Base-by-base conservation (phyloP, 2,113 vertebrate genomes). In the Elachura formosa region DNA sequence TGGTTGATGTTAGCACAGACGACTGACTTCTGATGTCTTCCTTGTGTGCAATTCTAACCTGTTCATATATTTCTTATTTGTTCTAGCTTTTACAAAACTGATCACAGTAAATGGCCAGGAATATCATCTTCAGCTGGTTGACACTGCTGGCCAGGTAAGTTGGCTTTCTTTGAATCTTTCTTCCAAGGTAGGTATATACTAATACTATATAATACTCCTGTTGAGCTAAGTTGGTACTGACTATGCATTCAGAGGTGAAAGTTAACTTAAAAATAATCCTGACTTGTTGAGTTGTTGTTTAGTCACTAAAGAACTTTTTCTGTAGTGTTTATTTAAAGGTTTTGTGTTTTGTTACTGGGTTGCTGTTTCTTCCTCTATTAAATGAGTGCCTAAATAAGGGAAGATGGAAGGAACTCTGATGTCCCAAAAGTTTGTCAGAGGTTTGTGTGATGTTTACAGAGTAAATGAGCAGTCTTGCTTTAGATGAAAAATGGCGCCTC, bases 31-130 rank as follows among this genome's bases (percentile, higher is more conserved):
- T 75, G 12, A 40, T 73, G 14, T 43, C 15, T 49, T 64, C 14
- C 11, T 79, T 63, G 15, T 56, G 15, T 64, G 11, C 69, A 51
- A 16, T 73, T 92, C 66, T 96, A 45, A 95, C 56, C 14, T 68
- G 6, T 43, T 25, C n/a, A n/a, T 78, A 8, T 90, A 7, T 86
- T 87, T 94, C 84, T 96, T 92, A 38, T 95, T 86, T 66, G 36
- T 82, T 95, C 10, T 96, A 99, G 99, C 99, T 85, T 99, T 99
- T 97, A 99, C 99, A 85, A 99, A 99, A 96, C 98, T 99, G 98
- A 99, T 99, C 98, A 99, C 99, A 89, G 99, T 99, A 97, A 99
- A 99, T 86, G 99, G 99, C 95, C 99, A 99, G 94, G 99, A 99
- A 95, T 99, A 99, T 98, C 99, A 99, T 81, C 99, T 99, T 96